A percentile compares a stretch with the other conserved stretches of the same genome.
phyloP scores from a whole-genome alignment of 1,140 invertebrate genomes.

The Sweltsa coloradensis region DNA sequence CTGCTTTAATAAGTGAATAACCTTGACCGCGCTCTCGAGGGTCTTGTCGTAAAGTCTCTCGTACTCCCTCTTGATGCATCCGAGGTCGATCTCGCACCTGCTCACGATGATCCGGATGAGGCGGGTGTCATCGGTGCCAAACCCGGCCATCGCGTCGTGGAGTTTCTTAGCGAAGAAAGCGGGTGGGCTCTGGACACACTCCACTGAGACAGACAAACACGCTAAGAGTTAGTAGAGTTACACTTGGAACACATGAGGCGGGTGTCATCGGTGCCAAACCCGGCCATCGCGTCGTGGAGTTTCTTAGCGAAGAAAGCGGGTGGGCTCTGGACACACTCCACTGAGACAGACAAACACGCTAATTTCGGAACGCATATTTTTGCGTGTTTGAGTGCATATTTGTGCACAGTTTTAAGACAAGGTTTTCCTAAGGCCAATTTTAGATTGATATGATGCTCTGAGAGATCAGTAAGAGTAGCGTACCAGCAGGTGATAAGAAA shows the following conservation, averaged over 20 bases:
- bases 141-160: conserved; percentile 56
- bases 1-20: too few species aligned
- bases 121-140: conserved; percentile 56
- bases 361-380: too few species aligned
- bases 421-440: too few species aligned
- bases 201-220: conserved; percentile 33
- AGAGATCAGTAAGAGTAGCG: too few species aligned
- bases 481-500: too few species aligned
- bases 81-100: conserved; percentile 59
- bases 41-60: conserved; percentile 55
- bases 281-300: conserved; percentile 58
- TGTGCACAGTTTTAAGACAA: too few species aligned
- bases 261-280: conserved; percentile 61
- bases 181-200: conserved; percentile 51
- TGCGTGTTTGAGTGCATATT: too few species aligned
- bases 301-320: conserved; percentile 59
- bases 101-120: conserved; percentile 60
- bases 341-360: too few species aligned
- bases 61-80: conserved; percentile 53
- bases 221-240: background rate
- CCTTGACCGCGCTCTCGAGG: conserved; percentile 47
- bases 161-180: conserved; percentile 61
- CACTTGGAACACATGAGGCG: too few species aligned
- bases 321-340: conserved; percentile 54
- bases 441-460: too few species aligned